Percentiles rank a stretch among this genome's conserved stretches.
Evolutionary conservation across 2,113 vertebrate species (phyloP).

Genomic region (Micromys minutus): DNA sequence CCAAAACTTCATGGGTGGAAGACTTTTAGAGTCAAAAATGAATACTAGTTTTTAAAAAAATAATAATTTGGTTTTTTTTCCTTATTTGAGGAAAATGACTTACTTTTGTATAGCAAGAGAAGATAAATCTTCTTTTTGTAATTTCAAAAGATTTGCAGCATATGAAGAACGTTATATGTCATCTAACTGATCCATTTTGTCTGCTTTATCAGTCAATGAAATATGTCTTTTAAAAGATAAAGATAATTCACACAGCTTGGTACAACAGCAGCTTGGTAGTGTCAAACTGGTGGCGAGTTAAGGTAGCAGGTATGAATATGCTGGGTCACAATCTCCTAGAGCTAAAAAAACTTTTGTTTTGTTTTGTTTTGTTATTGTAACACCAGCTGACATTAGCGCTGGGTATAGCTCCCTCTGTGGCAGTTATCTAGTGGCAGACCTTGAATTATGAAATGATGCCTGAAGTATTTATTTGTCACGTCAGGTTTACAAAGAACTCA

Average conservation of each 20-base stretch:
- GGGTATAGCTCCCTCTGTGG: background rate
- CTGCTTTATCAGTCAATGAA: background rate
- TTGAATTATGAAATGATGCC: background rate
- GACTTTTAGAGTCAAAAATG: background rate
- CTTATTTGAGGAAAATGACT: background rate
- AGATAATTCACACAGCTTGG: background rate
- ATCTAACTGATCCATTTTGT: background rate
- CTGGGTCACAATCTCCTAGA: background rate
- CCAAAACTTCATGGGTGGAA: background rate
- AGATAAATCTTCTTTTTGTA: background rate
- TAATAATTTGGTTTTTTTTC: background rate
- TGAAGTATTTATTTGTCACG: background rate
- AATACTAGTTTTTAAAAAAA: background rate
- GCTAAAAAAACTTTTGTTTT: too few species aligned
- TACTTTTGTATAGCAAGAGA: background rate
- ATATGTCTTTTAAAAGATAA: background rate
- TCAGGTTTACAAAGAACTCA: slow-evolving; percentile 2
- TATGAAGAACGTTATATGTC: background rate
- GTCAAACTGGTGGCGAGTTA: background rate
- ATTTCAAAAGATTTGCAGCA: background rate
- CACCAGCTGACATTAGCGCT: background rate
- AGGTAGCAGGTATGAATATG: background rate
- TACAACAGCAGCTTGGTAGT: background rate
- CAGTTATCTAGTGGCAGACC: background rate
- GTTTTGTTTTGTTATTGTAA: background rate